A percentile compares a stretch with the other conserved stretches of the same genome.
Conservation (phyloP, 2,113 vertebrate genomes). For the Nannospalax galili region DNA sequence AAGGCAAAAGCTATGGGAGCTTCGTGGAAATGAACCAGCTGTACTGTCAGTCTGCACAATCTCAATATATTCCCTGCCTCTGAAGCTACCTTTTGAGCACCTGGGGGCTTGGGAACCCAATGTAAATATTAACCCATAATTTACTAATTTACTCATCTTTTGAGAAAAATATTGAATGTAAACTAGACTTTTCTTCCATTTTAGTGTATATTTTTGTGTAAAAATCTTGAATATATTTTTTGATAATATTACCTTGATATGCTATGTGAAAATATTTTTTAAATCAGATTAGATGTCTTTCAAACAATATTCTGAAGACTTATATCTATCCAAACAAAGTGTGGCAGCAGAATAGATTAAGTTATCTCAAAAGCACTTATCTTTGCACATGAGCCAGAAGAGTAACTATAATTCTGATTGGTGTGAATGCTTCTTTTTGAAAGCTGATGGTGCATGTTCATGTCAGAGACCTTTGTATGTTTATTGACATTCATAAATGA, state of each 20-base stretch:
- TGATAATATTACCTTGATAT: not conserved
- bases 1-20: fast-evolving
- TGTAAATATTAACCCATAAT: no score
- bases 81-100: fast-evolving
- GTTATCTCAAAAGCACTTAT: not conserved
- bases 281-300: not conserved
- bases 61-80: fast-evolving
- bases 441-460: constrained; percentile 17
- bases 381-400: not conserved
- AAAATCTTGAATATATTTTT: not conserved
- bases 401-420: not conserved
- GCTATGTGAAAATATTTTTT: constrained; percentile 18
- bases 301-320: not conserved
- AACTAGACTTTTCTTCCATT: not conserved
- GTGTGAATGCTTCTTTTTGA: constrained; percentile 16
- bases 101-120: not conserved
- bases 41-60: fast-evolving
- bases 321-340: fast-evolving
- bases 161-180: not conserved
- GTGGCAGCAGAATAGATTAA: not conserved
- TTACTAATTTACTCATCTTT: not conserved
- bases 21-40: not conserved
- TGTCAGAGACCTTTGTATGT: not conserved
- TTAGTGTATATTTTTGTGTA: not conserved
- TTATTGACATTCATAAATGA: constrained; percentile 11